Evolutionary conservation across 2,888 invertebrate species (phyloP), one percentile per base, ranked within the genome.

Genomic region (Idaea biselata): DNA sequence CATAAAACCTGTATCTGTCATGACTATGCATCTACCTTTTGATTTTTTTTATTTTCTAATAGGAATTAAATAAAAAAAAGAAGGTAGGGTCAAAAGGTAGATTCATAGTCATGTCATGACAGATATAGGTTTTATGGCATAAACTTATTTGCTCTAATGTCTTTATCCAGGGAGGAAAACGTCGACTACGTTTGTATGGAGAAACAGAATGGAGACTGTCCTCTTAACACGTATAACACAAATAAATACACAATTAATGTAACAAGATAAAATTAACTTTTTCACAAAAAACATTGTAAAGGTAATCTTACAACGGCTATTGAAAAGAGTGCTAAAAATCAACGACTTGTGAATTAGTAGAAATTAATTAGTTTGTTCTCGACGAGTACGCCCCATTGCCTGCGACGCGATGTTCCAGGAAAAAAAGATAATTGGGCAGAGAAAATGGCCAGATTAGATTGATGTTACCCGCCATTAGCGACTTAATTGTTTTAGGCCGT

Each of bases 261-360:
- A 44, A 2, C 44, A 11, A 44, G 44, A 11, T 44, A 0, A 44
- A 44, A 44, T 14, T 14, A 44, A 44, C 44, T 8, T 44, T 44
- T 44, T 44, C 3, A 8, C 44, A 44, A 44, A 44, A 44, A 44
- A 6, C 44, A 55, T 63, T 61, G 58, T 61, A 65, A 64, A 60
- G 54, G 58, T 60, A 44, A 33, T 60, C 58, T 59, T 55, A 62
- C 59, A 57, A 62, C 44, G 61, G 56, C 59, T 57, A 65, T 67
- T 62, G 31, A 61, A 55, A 60, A 55, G 67, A 65, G 63, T 69
- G 62, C 60, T 67, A 62, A 75, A 76, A 78, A 73, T 72, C 79
- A 82, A 82, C 78, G 81, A 80, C 81, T 81, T 84, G 80, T 82
- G 84, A 87, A 87, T 85, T 82, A 86, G 82, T 80, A 81, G 81